Evolutionary conservation across 2,888 invertebrate genomes (phyloP).

Genomic region (Drosophila conformis): DNA sequence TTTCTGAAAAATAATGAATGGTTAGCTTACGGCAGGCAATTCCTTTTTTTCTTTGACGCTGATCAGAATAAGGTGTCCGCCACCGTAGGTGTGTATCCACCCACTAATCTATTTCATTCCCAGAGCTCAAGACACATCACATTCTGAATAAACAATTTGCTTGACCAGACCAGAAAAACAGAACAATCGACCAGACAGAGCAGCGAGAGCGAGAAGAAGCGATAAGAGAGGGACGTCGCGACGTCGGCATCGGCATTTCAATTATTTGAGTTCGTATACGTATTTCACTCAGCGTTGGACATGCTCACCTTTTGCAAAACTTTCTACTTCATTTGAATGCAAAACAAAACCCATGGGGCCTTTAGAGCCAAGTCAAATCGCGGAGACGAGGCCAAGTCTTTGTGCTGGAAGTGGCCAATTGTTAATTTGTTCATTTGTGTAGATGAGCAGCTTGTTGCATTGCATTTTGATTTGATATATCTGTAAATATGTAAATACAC

Average conservation of each 20-base stretch:
- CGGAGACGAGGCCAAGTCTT: conserved; percentile 36
- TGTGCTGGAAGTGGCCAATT: conserved; percentile 9
- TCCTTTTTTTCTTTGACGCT: too few relatives aligned
- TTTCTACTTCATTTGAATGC: conserved; percentile 78
- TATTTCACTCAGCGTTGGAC: conserved; percentile 8
- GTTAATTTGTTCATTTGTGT: conserved; percentile 7
- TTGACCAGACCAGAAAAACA: conserved; percentile 5
- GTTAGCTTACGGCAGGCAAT: too few relatives aligned
- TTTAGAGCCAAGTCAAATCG: conserved; percentile 6
- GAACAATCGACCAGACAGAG: neutral
- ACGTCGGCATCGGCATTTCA: conserved; percentile 65
- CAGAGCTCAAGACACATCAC: conserved; percentile 18
- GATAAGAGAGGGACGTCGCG: conserved; percentile 46
- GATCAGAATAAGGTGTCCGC: too few relatives aligned
- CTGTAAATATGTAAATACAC: neutral
- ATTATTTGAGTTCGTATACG: conserved; percentile 46
- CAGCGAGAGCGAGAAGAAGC: neutral
- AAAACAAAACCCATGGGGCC: conserved; percentile 33
- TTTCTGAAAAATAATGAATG: too few relatives aligned
- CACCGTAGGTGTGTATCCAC: conserved; percentile 10
- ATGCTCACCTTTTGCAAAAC: conserved; percentile 54
- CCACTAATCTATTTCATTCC: conserved; percentile 41
- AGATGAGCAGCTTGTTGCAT: conserved; percentile 35
- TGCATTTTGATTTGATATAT: conserved; percentile 53
- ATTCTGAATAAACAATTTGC: conserved; percentile 58